Percentiles rank a stretch among this genome's conserved stretches.
These are phyloP conservation scores for Drosophila aff. DNA, from an alignment of 1,140 invertebrate genomes.

Conservation along the genomic window DNA sequence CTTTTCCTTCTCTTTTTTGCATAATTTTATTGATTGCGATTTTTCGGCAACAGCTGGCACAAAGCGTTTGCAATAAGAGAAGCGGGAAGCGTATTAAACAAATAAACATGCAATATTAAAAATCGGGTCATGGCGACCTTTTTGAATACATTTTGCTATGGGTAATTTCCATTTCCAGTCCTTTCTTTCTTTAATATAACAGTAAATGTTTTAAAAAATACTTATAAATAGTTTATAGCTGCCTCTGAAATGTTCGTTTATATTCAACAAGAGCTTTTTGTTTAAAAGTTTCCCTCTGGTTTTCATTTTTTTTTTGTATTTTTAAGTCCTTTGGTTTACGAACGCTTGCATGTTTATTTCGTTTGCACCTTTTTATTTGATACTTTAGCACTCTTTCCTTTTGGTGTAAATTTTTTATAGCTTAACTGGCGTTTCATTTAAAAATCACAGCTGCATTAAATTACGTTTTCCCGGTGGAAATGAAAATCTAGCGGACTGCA, in stretches of 20 bases:
- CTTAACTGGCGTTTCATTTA: slow-evolving; percentile 39
- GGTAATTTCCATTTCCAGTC: not conserved
- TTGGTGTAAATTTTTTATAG: slow-evolving; percentile 64
- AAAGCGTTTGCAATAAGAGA: slow-evolving; percentile 14
- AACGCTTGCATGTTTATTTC: slow-evolving; percentile 29
- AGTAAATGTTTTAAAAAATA: not conserved
- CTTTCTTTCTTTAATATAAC: not conserved
- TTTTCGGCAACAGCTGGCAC: slow-evolving; percentile 52
- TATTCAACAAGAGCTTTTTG: not conserved
- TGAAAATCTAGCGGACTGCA: slow-evolving; percentile 13
- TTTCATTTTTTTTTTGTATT: not conserved
- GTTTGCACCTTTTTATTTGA: slow-evolving; percentile 37
- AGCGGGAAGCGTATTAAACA: slow-evolving; percentile 19
- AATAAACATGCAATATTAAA: slow-evolving; percentile 50
- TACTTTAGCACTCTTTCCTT: slow-evolving; percentile 33
- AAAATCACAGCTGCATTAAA: slow-evolving; percentile 67
- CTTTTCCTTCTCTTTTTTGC: slow-evolving; percentile 33
- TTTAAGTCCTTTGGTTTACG: slow-evolving; percentile 24
- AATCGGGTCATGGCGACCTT: slow-evolving; percentile 41
- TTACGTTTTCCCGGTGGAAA: slow-evolving; percentile 44
- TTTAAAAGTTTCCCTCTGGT: not conserved
- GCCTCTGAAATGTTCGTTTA: not conserved
- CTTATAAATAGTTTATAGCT: not conserved
- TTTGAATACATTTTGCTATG: slow-evolving; percentile 9
- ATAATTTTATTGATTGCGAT: slow-evolving; percentile 39